Percentiles rank a stretch among this genome's conserved stretches.
Conservation (phyloP, 2,888 invertebrate genomes). For the Apoda limacodes region DNA sequence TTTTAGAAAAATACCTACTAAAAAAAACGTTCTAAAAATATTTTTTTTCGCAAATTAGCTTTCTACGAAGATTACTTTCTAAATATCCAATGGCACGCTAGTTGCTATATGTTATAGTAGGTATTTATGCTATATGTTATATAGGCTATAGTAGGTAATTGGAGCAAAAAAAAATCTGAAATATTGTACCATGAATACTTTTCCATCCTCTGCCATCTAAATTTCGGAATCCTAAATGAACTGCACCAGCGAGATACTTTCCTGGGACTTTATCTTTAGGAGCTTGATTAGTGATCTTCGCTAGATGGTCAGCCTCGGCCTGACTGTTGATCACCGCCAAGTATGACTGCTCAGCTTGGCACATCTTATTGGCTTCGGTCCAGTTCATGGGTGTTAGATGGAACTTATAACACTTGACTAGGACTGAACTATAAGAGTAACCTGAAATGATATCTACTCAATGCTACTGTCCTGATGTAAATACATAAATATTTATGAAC, state of each 20-base stretch:
- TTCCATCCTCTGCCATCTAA: slow-evolving; percentile 4
- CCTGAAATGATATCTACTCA: slow-evolving; percentile 5
- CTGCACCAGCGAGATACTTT: slow-evolving; percentile 1
- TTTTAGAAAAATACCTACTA: no score
- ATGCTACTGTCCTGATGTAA: no score
- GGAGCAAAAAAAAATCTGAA: no score
- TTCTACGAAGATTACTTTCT: no score
- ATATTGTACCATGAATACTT: slow-evolving; percentile 3
- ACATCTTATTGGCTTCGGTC: slow-evolving; percentile 7
- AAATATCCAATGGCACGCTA: no score
- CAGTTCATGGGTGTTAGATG: slow-evolving; percentile 4
- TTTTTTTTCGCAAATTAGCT: no score
- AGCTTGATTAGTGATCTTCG: slow-evolving; percentile 1
- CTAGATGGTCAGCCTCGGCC: slow-evolving; percentile 5
- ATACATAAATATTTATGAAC: no score
- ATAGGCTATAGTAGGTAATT: no score
- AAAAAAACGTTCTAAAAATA: no score
- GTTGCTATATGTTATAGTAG: no score
- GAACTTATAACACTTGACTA: slow-evolving; percentile 9
- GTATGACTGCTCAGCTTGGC: slow-evolving; percentile 9
- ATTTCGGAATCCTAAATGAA: slow-evolving; percentile 7
- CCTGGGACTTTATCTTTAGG: background rate
- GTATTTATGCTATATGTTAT: no score
- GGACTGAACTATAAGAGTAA: slow-evolving; percentile 2
- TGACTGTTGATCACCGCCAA: slow-evolving; percentile 8